Evolutionary conservation across 2,113 vertebrate species (phyloP).

Genomic region (Serilophus lunatus): DNA sequence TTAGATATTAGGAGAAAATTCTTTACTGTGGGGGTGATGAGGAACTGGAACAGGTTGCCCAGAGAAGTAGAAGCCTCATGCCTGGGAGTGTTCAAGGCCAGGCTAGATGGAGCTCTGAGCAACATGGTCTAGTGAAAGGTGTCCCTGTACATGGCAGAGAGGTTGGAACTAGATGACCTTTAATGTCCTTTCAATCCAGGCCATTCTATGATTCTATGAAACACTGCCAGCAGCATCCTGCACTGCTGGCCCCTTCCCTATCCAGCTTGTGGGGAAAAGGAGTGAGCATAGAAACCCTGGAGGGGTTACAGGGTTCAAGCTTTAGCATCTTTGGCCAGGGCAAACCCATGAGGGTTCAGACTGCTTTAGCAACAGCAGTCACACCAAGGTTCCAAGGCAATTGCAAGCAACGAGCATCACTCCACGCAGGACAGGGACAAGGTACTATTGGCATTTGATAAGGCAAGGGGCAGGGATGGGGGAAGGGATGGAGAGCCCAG

Average conservation of each 20-base stretch:
- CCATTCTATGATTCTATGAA: background rate
- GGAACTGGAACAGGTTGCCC: background rate
- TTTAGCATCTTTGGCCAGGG: background rate
- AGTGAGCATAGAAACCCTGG: background rate
- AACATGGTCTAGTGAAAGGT: background rate
- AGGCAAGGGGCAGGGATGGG: background rate
- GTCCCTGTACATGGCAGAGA: background rate
- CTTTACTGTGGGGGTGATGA: background rate
- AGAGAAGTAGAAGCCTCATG: background rate
- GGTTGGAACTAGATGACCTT: background rate
- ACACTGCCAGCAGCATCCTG: background rate
- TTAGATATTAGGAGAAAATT: background rate
- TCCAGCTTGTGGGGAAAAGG: background rate
- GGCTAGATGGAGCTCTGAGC: background rate
- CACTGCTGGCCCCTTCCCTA: background rate
- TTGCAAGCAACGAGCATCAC: background rate
- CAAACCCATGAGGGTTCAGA: background rate
- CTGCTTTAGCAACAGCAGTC: background rate
- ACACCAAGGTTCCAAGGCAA: background rate
- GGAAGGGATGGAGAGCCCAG: background rate
- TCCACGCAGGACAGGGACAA: background rate
- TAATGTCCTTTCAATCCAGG: background rate
- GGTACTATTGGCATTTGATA: accelerated
- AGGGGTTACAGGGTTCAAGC: background rate
- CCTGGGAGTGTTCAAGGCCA: background rate